Evolutionary conservation across 2,888 invertebrate species (phyloP), one percentile per base, ranked within the genome.

Genomic region (Horisme vitalbata): DNA sequence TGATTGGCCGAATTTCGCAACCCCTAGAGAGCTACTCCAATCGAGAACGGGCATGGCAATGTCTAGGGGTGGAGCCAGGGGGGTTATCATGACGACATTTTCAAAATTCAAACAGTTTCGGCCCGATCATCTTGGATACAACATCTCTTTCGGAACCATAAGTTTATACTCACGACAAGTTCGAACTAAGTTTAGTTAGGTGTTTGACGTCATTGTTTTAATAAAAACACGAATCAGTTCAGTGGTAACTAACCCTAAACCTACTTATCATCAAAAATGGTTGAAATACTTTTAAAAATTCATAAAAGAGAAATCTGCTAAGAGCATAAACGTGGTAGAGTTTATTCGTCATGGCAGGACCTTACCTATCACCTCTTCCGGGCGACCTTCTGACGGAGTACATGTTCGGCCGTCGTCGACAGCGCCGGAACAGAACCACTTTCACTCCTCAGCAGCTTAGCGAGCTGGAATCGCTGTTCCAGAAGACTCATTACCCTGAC

Each of bases 401-500:
- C 68, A 96, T 97, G 96, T 97, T 97, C 75, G 97, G 97, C 6
- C 91, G 97, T 59, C 92, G 97, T 51, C 91, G 97, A 61, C 94
- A 98, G 91, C 92, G 97, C 49, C 92, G 97, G 51, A 97, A 97
- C 81, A 91, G 98, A 20, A 98, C 98, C 5, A 98, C 97, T 0
- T 98, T 98, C 78, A 97, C 97, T 15, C 97, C 97, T 1, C 97
- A 97, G 76, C 98, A 98, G 83, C 90, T 98, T 33, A 95, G 96
- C 71, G 97, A 97, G 71, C 81, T 98, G 67, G 98, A 98, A 77
- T 94, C 96, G 0, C 91, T 98, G 12, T 98, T 98, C 82, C 96
- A 97, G 79, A 96, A 97, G 83, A 98, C 97, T 0, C 97, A 97
- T 71, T 98, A 98, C 78, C 98, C 97, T 4, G 97, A 97, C 71